Evolutionary conservation across 2,888 invertebrate species (phyloP), one percentile per base, ranked within the genome.

Genomic region (Sisyra terminalis): DNA sequence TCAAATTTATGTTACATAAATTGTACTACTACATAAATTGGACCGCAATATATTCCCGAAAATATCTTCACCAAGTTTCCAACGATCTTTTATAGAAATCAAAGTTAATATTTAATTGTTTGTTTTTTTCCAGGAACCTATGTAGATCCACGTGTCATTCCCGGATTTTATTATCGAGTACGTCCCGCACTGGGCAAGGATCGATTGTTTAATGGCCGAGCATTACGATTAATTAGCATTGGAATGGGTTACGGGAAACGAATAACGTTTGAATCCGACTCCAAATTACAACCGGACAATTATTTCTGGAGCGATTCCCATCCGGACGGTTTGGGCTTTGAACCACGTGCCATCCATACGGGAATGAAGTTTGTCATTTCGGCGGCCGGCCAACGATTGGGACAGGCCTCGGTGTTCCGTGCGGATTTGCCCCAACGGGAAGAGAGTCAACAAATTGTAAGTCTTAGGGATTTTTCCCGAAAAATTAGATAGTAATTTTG

Each of bases 281-380:
- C 69, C 2, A 58, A 71, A 14, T 64, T 73, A 43, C 59, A 63
- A 11, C 72, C 74, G 3, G 67, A 75, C 49, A 78, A 79, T 58
- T 79, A 73, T 57, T 75, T 84, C 60, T 83, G 82, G 81, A 81
- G 81, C 16, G 83, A 84, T 59, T 80, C 75, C 32, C 75, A 77
- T 50, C 73, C 78, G 3, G 78, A 78, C 52, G 82, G 83, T 30
- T 63, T 76, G 45, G 82, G 79, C 40, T 65, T 78, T 55, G 78
- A 78, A 56, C 67, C 76, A 2, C 67, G 76, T 37, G 79, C 78
- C 6, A 70, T 79, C 29, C 69, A 70, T 47, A 72, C 71, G 30
- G 75, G 75, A 29, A 76, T 77, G 75, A 71, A 70, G 52, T 78
- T 79, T 58, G 56, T 65, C 10, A 67, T 79, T 43, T 63, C 68